Conservation (phyloP, 2,113 vertebrate species). For the Bubo blakistoni region DNA sequence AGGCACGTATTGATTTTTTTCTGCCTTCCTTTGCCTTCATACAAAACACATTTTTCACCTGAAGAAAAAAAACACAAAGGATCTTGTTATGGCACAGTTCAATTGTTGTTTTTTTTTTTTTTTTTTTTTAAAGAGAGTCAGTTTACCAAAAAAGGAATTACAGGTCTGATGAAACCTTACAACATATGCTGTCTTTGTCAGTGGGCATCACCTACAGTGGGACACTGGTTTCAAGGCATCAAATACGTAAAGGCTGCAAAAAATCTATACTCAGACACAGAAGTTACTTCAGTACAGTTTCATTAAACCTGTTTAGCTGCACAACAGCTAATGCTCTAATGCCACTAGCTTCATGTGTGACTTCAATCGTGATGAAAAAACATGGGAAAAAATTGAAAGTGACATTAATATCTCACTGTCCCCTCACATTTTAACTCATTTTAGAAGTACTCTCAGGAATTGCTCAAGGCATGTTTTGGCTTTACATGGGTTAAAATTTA, state of each 20-base stretch:
- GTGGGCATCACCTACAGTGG: background rate
- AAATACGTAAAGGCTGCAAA: background rate
- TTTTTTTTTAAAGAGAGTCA: background rate
- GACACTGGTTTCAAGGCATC: background rate
- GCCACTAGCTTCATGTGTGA: background rate
- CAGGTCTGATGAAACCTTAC: background rate
- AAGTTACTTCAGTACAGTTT: background rate
- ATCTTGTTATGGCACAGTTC: background rate
- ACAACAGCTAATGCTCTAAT: background rate
- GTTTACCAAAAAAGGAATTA: background rate
- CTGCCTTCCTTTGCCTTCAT: conserved; percentile 97
- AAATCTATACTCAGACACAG: background rate
- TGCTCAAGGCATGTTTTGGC: background rate
- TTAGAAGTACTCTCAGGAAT: background rate
- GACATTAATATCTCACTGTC: background rate
- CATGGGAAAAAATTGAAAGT: background rate
- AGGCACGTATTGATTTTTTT: conserved; percentile 83
- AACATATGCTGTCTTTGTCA: background rate
- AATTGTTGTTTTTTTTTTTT: background rate
- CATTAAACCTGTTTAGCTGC: background rate
- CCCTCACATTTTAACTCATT: background rate
- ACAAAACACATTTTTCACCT: conserved; percentile 92
- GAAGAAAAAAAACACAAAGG: background rate
- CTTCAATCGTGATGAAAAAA: background rate
- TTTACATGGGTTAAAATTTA: background rate